These are phyloP conservation scores for Diorhabda elongata DNA, from an alignment of 1,140 invertebrate species.

Conservation along the genomic window DNA sequence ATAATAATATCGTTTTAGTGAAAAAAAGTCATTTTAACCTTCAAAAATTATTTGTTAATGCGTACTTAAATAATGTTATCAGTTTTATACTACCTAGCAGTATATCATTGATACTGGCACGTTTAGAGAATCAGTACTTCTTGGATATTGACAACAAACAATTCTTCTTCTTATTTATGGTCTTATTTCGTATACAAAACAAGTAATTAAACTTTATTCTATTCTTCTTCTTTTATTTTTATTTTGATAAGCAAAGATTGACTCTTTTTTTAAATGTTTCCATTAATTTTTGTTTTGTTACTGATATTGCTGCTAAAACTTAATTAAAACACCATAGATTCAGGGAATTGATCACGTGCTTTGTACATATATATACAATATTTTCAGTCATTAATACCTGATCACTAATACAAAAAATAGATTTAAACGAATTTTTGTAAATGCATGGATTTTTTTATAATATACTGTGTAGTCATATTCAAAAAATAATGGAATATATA, in stretches of 20 bases:
- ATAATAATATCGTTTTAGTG: too few relatives aligned
- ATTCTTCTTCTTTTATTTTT: background rate
- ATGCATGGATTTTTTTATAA: conserved; percentile 16
- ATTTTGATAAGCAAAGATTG: background rate
- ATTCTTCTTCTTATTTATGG: background rate
- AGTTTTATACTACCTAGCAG: too few relatives aligned
- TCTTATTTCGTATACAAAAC: background rate
- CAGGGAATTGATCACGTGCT: background rate
- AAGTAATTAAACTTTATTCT: background rate
- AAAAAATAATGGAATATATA: conserved; percentile 16
- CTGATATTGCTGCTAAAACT: background rate
- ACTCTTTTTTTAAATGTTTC: background rate
- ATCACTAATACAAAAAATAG: background rate
- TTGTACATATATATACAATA: conserved; percentile 2
- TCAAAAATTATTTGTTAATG: background rate
- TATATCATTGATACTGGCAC: too few relatives aligned
- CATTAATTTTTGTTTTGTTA: background rate
- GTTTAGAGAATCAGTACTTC: too few relatives aligned
- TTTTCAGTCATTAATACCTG: background rate
- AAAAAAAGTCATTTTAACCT: too few relatives aligned
- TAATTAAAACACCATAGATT: conserved; percentile 2
- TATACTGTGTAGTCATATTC: conserved; percentile 16
- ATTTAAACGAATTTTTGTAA: conserved; percentile 9
- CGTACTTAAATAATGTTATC: background rate
- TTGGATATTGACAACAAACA: too few relatives aligned